These are phyloP conservation scores for Hemitrygon akajei DNA, from an alignment of 2,797 vertebrate species.

Conservation along the genomic window DNA sequence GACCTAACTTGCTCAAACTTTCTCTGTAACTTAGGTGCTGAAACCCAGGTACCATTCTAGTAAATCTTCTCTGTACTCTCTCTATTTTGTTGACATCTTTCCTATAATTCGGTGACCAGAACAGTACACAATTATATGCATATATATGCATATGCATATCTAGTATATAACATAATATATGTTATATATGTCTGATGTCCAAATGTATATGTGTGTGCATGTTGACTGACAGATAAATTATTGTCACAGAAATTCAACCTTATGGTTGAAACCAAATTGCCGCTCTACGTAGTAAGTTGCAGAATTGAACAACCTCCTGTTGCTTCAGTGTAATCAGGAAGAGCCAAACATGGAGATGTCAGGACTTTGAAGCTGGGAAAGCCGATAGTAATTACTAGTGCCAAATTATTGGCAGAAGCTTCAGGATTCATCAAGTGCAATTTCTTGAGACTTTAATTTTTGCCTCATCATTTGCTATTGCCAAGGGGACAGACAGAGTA, in stretches of 20 bases:
- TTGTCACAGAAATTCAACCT: not conserved
- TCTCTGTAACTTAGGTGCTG: too few relatives aligned
- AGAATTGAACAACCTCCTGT: not conserved
- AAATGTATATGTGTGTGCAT: too few relatives aligned
- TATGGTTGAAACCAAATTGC: not conserved
- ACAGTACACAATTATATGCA: too few relatives aligned
- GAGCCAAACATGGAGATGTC: not conserved
- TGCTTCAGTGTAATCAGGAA: slow-evolving; percentile 21
- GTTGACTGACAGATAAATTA: too few relatives aligned
- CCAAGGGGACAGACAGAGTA: not conserved
- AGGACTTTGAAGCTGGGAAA: slow-evolving; percentile 10
- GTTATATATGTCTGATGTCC: too few relatives aligned
- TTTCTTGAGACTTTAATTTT: not conserved
- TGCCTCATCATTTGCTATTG: not conserved
- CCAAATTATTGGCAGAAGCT: not conserved
- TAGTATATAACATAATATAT: too few relatives aligned
- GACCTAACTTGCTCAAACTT: too few relatives aligned
- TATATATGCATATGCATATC: too few relatives aligned
- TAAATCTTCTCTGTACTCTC: too few relatives aligned
- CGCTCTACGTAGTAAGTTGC: not conserved
- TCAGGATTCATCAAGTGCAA: not conserved
- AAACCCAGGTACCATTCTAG: too few relatives aligned
- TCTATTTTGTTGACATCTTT: too few relatives aligned
- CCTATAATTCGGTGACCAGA: too few relatives aligned
- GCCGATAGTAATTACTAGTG: not conserved